phyloP scores from a whole-genome alignment of 2,113 vertebrate species.

The Rana temporaria region DNA sequence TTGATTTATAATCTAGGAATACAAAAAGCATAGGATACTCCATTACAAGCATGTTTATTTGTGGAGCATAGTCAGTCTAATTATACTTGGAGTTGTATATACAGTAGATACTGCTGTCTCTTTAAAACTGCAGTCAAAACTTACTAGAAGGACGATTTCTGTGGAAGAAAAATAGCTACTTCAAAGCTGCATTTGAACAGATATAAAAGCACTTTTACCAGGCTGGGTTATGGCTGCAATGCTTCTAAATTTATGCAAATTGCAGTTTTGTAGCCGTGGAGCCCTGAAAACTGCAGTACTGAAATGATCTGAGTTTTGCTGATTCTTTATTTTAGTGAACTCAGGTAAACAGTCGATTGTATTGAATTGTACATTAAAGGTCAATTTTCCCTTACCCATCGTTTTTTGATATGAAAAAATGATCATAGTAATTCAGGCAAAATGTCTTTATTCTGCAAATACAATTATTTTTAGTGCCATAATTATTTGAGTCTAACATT shows the following conservation, averaged over 20 bases:
- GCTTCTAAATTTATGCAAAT: slow-evolving; percentile 28
- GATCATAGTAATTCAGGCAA: background rate
- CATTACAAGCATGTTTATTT: too few relatives aligned
- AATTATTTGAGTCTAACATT: too few relatives aligned
- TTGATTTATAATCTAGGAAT: too few relatives aligned
- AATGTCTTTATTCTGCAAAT: slow-evolving; percentile 20
- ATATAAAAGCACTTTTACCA: slow-evolving; percentile 14
- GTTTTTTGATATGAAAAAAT: slow-evolving; percentile 7
- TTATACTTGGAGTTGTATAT: too few relatives aligned
- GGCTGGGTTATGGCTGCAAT: slow-evolving; percentile 19
- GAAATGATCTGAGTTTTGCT: slow-evolving; percentile 26
- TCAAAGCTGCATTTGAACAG: slow-evolving; percentile 6
- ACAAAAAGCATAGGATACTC: too few relatives aligned
- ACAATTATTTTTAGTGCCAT: too few relatives aligned
- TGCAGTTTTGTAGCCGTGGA: slow-evolving; percentile 2
- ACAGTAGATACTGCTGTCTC: too few relatives aligned
- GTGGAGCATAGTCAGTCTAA: too few relatives aligned
- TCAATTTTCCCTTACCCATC: slow-evolving; percentile 27
- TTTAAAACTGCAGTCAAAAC: background rate
- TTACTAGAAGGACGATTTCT: background rate
- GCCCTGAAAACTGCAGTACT: slow-evolving; percentile 6
- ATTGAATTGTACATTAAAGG: slow-evolving; percentile 28
- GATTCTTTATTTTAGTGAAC: slow-evolving; percentile 17
- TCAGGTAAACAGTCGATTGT: slow-evolving; percentile 21
- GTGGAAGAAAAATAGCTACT: slow-evolving; percentile 2